A percentile compares a stretch with the other conserved stretches of the same genome.
phyloP scores from a whole-genome alignment of 2,888 invertebrate genomes.

The Uloborus plumipes region DNA sequence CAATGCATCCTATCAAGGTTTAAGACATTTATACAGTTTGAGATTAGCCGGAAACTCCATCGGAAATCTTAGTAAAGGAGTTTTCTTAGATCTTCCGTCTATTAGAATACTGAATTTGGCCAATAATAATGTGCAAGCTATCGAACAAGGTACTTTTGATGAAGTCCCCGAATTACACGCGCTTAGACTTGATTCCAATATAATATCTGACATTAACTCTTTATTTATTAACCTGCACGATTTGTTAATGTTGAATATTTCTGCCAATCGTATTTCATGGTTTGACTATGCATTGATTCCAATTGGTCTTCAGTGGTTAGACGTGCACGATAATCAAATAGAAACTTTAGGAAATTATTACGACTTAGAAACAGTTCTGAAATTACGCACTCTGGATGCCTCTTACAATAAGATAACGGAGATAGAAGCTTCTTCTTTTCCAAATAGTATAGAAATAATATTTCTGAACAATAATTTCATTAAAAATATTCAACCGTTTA shows the following conservation, averaged over 20 bases:
- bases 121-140: conserved; percentile 83
- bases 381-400: conserved; percentile 88
- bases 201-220: conserved; percentile 84
- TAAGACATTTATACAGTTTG: conserved; percentile 88
- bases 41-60: conserved; percentile 91
- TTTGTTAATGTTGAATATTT: conserved; percentile 90
- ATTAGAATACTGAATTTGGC: conserved; percentile 84
- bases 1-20: conserved; percentile 85
- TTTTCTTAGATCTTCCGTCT: conserved; percentile 83
- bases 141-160: conserved; percentile 87
- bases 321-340: conserved; percentile 89
- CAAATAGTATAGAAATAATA: conserved; percentile 87
- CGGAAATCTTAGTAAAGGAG: conserved; percentile 84
- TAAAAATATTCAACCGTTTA: conserved; percentile 86
- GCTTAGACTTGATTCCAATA: conserved; percentile 88
- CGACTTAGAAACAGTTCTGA: conserved; percentile 84
- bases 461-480: conserved; percentile 89
- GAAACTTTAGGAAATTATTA: conserved; percentile 86
- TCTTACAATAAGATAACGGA: conserved; percentile 84
- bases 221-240: conserved; percentile 87
- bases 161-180: conserved; percentile 83
- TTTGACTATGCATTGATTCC: conserved; percentile 91
- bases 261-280: conserved; percentile 88
- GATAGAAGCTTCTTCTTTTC: conserved; percentile 80
- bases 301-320: conserved; percentile 87